Evolutionary conservation across 2,113 vertebrate genomes (phyloP).

Genomic region (Hippotragus niger): DNA sequence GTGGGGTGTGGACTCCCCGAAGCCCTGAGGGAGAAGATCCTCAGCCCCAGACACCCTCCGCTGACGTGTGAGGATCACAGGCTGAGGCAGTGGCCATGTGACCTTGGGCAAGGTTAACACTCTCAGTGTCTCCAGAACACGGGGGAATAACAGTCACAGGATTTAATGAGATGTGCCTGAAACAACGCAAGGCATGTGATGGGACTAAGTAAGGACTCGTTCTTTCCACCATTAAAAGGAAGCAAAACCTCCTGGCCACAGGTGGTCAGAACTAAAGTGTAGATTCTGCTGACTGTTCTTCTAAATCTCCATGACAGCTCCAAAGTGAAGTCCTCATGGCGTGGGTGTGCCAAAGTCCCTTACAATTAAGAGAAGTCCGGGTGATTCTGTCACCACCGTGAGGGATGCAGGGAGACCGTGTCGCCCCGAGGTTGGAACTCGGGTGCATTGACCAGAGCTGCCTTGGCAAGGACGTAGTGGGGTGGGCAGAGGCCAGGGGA

Average conservation of each 20-base stretch:
- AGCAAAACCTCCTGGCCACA: neutral
- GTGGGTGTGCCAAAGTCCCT: neutral
- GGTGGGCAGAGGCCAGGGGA: neutral
- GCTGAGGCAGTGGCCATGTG: accelerated
- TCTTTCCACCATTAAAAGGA: neutral
- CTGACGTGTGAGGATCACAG: neutral
- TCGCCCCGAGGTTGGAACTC: neutral
- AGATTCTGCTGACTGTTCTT: neutral
- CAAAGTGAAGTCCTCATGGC: neutral
- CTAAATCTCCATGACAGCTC: neutral
- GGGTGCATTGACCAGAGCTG: neutral
- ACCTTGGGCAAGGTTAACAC: neutral
- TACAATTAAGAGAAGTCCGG: neutral
- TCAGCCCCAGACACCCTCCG: neutral
- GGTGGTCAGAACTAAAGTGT: neutral
- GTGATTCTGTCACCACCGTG: neutral
- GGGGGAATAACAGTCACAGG: neutral
- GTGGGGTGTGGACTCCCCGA: no score
- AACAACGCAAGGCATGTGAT: neutral
- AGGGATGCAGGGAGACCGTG: no score
- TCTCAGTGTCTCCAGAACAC: neutral
- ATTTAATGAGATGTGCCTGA: neutral
- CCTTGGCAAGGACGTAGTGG: neutral
- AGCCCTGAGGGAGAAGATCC: neutral
- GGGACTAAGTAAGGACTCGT: neutral